Conservation (phyloP, 92 coral and sea anemone genomes). For the Porites lobata region DNA sequence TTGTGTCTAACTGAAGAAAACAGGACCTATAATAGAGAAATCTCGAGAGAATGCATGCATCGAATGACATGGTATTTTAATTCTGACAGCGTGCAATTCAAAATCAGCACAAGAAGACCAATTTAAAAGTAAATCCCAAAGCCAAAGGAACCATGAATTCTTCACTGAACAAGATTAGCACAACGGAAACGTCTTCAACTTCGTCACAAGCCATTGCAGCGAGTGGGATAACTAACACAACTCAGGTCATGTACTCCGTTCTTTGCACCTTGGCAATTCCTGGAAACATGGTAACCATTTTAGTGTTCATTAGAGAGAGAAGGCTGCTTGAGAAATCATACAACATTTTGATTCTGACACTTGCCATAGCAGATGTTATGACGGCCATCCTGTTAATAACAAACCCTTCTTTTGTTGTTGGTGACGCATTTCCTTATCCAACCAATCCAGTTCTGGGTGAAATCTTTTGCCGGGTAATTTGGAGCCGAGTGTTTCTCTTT, state of each 20-base stretch:
- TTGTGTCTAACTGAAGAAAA: too few species aligned
- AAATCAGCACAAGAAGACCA: background rate
- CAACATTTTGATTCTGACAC: conserved; percentile 7
- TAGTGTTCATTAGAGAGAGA: conserved; percentile 27
- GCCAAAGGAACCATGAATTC: conserved; percentile 3
- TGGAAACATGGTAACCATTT: conserved; percentile 28
- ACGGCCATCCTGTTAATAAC: conserved; percentile 11
- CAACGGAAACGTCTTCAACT: background rate
- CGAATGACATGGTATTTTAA: too few species aligned
- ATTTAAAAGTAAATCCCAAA: background rate
- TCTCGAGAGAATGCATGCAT: too few species aligned
- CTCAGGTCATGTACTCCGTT: background rate
- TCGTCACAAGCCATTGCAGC: background rate
- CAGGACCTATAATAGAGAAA: too few species aligned
- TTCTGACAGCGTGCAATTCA: too few species aligned
- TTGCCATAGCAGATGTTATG: conserved; percentile 32
- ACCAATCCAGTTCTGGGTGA: conserved; percentile 43
- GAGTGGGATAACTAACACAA: background rate
- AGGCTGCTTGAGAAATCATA: conserved; percentile 27
- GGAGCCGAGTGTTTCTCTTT: conserved; percentile 75
- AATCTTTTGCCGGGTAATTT: conserved; percentile 78
- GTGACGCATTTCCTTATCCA: conserved; percentile 53
- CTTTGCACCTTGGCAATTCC: conserved; percentile 21
- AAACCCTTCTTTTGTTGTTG: conserved; percentile 38
- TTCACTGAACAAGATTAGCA: background rate